Percentiles rank a stretch among this genome's conserved stretches.
These are phyloP conservation scores for Lithobius niger DNA, from an alignment of 1,140 invertebrate species.

Conservation along the genomic window DNA sequence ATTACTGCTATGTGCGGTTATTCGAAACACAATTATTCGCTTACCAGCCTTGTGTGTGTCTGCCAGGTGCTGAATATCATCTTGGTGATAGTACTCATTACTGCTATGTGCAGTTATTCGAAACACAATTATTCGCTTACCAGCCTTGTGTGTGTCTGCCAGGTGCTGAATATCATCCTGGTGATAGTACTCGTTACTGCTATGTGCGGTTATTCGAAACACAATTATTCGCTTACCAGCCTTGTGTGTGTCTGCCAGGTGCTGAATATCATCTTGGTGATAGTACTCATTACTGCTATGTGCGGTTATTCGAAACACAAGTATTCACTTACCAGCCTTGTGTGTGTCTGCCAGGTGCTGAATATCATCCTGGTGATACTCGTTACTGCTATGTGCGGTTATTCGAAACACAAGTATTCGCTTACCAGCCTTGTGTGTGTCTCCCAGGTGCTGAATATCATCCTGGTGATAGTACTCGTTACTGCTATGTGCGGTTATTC, in stretches of 20 bases:
- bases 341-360: too few species aligned
- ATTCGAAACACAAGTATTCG: neutral
- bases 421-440: slow-evolving; percentile 72
- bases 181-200: slow-evolving; percentile 88
- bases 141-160: slow-evolving; percentile 69
- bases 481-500: neutral
- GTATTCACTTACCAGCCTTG: too few species aligned
- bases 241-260: slow-evolving; percentile 71
- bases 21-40: too few species aligned
- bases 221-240: slow-evolving; percentile 37
- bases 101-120: too few species aligned
- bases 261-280: slow-evolving; percentile 64
- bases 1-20: too few species aligned
- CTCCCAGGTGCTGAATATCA: slow-evolving; percentile 62
- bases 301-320: too few species aligned
- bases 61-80: slow-evolving; percentile 64
- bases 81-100: slow-evolving; percentile 81
- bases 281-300: slow-evolving; percentile 94
- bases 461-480: slow-evolving; percentile 78
- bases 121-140: too few species aligned
- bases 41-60: slow-evolving; percentile 63
- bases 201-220: too few species aligned
- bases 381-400: neutral
- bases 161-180: slow-evolving; percentile 65
- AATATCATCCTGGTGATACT: neutral